phyloP scores from a whole-genome alignment of 1,140 invertebrate genomes.

The Mya arenaria region DNA sequence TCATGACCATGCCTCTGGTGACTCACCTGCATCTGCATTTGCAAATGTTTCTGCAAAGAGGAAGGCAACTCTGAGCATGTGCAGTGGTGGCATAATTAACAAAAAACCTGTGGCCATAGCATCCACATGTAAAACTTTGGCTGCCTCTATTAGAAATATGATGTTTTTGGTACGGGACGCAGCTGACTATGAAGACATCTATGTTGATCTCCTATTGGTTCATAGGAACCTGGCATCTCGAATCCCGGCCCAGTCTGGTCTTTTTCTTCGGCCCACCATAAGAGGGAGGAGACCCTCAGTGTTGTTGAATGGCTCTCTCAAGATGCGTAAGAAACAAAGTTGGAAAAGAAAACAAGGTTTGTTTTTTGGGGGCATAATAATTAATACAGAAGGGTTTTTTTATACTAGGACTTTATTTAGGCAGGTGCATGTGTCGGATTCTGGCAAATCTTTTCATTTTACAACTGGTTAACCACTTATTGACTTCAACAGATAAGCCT shows the following conservation, averaged over 20 bases:
- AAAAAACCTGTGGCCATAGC: background rate
- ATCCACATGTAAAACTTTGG: slow-evolving; percentile 7
- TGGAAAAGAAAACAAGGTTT: background rate
- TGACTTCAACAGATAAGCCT: too few species aligned
- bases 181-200: slow-evolving; percentile 5
- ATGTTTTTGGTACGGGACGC: background rate
- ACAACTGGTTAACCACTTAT: too few species aligned
- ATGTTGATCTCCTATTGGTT: background rate
- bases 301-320: background rate
- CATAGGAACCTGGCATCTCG: background rate
- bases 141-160: background rate
- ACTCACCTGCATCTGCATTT: too few species aligned
- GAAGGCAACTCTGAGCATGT: too few species aligned
- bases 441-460: too few species aligned
- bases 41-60: too few species aligned
- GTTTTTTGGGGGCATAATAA: too few species aligned
- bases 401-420: too few species aligned
- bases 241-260: background rate
- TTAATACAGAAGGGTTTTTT: too few species aligned
- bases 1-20: too few species aligned
- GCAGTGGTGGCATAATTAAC: background rate
- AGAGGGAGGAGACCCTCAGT: background rate
- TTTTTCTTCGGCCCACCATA: background rate
- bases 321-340: background rate
- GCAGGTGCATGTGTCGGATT: too few species aligned